phyloP scores from a whole-genome alignment of 2,113 vertebrate genomes.

The Grallaria varia region DNA sequence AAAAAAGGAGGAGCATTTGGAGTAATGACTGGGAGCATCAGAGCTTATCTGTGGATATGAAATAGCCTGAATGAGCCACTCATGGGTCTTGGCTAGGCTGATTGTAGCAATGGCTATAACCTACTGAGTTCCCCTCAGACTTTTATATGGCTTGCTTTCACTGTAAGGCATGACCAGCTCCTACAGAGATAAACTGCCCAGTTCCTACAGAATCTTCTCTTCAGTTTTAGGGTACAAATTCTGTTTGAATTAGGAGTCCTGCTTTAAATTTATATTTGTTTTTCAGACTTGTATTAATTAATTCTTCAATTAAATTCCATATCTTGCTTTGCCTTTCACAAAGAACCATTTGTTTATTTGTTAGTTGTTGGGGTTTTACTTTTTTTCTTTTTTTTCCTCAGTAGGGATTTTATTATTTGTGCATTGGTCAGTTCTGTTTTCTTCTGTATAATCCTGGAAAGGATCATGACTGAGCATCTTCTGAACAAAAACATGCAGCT shows the following conservation, averaged over 20 bases:
- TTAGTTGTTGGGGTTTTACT: rapidly evolving
- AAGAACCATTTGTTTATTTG: background rate
- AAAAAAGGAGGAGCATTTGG: background rate
- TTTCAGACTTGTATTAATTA: background rate
- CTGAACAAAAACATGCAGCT: background rate
- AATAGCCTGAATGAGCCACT: background rate
- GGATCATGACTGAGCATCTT: background rate
- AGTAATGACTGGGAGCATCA: background rate
- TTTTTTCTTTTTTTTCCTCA: no score
- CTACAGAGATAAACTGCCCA: background rate
- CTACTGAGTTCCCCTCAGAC: background rate
- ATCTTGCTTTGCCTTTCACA: background rate
- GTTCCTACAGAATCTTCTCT: background rate
- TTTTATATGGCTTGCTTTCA: background rate
- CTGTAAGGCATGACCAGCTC: background rate
- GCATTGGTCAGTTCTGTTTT: background rate
- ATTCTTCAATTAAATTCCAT: background rate
- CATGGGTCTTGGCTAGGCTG: background rate
- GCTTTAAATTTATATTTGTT: background rate
- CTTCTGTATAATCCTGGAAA: background rate
- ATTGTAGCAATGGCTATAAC: background rate
- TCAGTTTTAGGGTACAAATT: background rate
- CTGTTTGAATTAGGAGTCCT: background rate
- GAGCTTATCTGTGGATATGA: background rate
- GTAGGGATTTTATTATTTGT: background rate